phyloP scores from a whole-genome alignment of 2,797 vertebrate species.

The Huso huso region DNA sequence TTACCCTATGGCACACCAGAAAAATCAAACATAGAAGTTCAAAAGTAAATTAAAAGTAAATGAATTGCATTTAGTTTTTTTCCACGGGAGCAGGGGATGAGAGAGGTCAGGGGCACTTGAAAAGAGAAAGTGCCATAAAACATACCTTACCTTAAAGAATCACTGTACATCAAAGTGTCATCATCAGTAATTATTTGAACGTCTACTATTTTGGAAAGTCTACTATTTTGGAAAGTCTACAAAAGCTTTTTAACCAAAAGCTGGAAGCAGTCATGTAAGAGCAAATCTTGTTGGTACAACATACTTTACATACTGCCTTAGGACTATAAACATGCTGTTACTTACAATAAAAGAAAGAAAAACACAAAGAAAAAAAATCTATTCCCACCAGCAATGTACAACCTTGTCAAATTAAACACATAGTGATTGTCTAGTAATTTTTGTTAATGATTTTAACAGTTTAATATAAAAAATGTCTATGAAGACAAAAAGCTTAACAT shows the following conservation, averaged over 20 bases:
- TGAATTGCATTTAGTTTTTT: neutral
- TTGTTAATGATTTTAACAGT: no score
- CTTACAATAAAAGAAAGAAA: no score
- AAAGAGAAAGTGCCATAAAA: neutral
- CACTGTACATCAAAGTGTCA: neutral
- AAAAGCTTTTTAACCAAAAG: neutral
- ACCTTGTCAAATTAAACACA: no score
- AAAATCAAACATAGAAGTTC: slow-evolving; percentile 2
- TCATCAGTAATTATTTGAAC: no score
- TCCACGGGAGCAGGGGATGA: neutral
- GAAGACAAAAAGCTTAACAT: slow-evolving; percentile 68
- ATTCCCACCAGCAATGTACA: no score
- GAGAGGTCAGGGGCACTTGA: neutral
- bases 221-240: neutral
- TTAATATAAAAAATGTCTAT: slow-evolving; percentile 49
- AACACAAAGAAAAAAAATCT: no score
- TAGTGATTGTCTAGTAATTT: no score
- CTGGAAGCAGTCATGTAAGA: neutral
- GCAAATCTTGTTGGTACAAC: neutral
- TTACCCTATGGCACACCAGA: neutral
- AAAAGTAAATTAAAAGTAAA: neutral
- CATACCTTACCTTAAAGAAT: neutral
- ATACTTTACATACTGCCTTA: neutral
- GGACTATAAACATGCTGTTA: neutral
- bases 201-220: neutral